phyloP scores from a whole-genome alignment of 37 sponge, comb jelly and placozoan species.

The Hexactinellida sp. region DNA sequence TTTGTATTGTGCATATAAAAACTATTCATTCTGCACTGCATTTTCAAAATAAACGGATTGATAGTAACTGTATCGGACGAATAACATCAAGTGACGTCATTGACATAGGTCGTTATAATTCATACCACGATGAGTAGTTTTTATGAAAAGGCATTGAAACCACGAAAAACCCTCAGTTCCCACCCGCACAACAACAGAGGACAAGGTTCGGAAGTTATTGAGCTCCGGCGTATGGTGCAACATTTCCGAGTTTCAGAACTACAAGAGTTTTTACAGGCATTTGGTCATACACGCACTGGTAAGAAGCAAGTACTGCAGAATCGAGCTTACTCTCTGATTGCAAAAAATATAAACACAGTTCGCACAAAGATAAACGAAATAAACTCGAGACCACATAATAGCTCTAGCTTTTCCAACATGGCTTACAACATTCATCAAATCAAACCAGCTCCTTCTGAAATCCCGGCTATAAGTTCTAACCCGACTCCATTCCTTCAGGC shows the following conservation, averaged over 20 bases:
- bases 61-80: not conserved
- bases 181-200: not conserved
- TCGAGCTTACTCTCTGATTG: conserved; percentile 19
- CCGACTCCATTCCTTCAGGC: not conserved
- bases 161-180: not conserved
- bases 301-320: conserved; percentile 45
- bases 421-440: not conserved
- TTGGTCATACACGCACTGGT: conserved; percentile 42
- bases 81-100: not conserved
- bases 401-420: not conserved
- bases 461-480: not conserved
- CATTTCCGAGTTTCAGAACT: conserved; percentile 62
- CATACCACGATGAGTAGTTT: not conserved
- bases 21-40: not conserved
- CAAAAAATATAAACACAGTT: not conserved
- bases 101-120: not conserved
- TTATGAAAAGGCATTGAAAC: not conserved
- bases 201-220: not conserved
- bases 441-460: not conserved
- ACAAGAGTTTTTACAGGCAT: conserved; percentile 41
- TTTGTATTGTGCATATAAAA: conserved; percentile 3
- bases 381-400: not conserved
- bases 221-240: not conserved
- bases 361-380: not conserved
- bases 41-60: not conserved